Evolutionary conservation across 2,888 invertebrate species (phyloP), one percentile per base, ranked within the genome.

Genomic region (Apocheima hispidaria): DNA sequence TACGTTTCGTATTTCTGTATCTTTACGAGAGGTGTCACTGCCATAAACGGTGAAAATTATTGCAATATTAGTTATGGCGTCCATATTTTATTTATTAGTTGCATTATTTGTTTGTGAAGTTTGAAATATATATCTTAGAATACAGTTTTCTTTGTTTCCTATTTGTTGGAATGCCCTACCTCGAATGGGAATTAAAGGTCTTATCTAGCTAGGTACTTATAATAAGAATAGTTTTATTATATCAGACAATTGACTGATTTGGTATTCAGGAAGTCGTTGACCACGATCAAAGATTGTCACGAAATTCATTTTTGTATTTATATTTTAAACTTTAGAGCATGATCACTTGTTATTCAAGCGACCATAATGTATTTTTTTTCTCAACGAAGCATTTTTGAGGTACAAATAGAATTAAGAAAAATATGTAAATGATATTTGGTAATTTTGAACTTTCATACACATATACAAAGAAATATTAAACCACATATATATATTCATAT

Each of bases 251-350:
- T 41, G 40, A 52, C 23, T 38, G 51, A 55, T 61, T 56, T 51
- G 35, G 30, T 40, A 61, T 56, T 61, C 55, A 61, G 61, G 61
- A 61, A 61, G 55, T 56, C 55, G 38, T 54, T 30, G 14, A 10
- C 3, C 43, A 44, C 48, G 26, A 33, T 51, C 36, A 52, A 46
- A 30, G 26, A 56, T 56, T 52, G 61, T 61, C 61, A 61, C 61
- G 56, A 60, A 56, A 40, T 40, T 56, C 54, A 23, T 48, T 49
- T n/a, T 36, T 36, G 23, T 7, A 14, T 36, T 21, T 54, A 18
- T 18, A 38, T 52, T 26, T 26, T 2, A 16, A 4, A 44, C 16
- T 16, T 44, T 18, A 9, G 4, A 18, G 18, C 0, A 10, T 38
- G 18, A 7, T 18, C 4, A 38, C 20, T 6, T n/a, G n/a, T n/a